Evolutionary conservation across 2,888 invertebrate species (phyloP), one percentile per base, ranked within the genome.

Genomic region (Boloria euphrosyne): DNA sequence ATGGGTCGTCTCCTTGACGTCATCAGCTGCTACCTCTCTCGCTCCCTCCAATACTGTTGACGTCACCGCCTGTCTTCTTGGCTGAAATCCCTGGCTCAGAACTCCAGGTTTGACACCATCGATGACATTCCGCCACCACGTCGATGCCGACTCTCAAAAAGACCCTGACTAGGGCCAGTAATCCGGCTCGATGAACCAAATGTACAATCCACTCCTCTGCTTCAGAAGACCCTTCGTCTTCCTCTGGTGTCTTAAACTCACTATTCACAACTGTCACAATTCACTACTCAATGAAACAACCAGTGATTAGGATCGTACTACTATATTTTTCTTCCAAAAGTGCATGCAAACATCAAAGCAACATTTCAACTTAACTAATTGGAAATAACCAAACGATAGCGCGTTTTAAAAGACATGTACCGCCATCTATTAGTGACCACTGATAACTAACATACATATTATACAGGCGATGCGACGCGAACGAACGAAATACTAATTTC

Each of bases 1-100:
- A 59, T 59, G 59, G 59, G 31, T 59, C 47, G n/a, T 59, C 59
- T 59, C 27, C 59, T 49, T 59, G 59, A 59, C 59, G 59, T 59
- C 59, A 59, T 14, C 27, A 27, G 27, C 27, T 18, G 49, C n/a
- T 27, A 47, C 47, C n/a, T n/a, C 22, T 59, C 59, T 58, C 58
- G 58, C 49, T 14, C 58, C 47, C 58, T 58, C 49, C 58, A 58
- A 46, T 27, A 5, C 55, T 57, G 18, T 44, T 57, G 55, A 57
- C 55, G 55, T 57, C 55, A 57, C 55, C 18, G 55, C 55, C 55
- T 57, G n/a, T n/a, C 17, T 43, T n/a, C 18, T 17, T 4, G 55
- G 43, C 55, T 57, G 55, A 57, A 44, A 44, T 57, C 55, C 55
- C 55, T 57, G 55, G 55, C 46, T 57, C 55, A 5, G n/a, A 57